Conservation (phyloP, 2,113 vertebrate species). For the Oryzias celebensis region DNA sequence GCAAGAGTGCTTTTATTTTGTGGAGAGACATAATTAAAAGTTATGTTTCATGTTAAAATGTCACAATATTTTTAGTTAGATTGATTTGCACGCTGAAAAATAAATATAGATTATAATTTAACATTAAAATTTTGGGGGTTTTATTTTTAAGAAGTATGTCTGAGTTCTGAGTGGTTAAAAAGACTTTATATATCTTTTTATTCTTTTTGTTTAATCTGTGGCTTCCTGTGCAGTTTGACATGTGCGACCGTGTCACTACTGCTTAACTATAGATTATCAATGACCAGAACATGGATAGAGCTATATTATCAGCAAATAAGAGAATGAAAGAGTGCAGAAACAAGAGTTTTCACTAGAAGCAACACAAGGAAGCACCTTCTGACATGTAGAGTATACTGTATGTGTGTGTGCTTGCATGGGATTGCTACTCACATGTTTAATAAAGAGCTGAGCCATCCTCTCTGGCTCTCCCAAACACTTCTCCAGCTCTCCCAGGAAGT, state of each 20-base stretch:
- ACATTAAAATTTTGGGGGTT: too few species aligned
- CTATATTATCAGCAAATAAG: constrained; percentile 25
- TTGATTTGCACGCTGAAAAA: too few species aligned
- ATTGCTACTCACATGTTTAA: constrained; percentile 86
- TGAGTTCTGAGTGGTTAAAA: constrained; percentile 16
- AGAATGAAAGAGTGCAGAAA: constrained; percentile 47
- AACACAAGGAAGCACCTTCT: constrained; percentile 34
- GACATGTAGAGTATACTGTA: constrained; percentile 2
- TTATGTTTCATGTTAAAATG: too few species aligned
- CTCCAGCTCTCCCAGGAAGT: constrained; percentile 88
- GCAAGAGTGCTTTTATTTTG: too few species aligned
- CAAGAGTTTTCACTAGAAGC: constrained; percentile 48
- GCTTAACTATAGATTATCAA: constrained; percentile 30
- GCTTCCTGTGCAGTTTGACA: constrained; percentile 47
- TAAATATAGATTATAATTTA: too few species aligned
- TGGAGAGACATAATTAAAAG: too few species aligned
- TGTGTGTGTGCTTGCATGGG: not conserved
- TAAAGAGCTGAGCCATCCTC: constrained; percentile 89
- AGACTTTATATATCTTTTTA: constrained; percentile 51
- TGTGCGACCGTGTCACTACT: constrained; percentile 20
- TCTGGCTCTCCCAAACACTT: constrained; percentile 87
- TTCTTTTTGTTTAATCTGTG: constrained; percentile 45
- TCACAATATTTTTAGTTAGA: too few species aligned
- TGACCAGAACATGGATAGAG: constrained; percentile 51
- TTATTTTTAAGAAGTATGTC: not conserved